A percentile compares a stretch with the other conserved stretches of the same genome.
Conservation (phyloP, 2,888 invertebrate genomes). For the Chloromyia formosa region DNA sequence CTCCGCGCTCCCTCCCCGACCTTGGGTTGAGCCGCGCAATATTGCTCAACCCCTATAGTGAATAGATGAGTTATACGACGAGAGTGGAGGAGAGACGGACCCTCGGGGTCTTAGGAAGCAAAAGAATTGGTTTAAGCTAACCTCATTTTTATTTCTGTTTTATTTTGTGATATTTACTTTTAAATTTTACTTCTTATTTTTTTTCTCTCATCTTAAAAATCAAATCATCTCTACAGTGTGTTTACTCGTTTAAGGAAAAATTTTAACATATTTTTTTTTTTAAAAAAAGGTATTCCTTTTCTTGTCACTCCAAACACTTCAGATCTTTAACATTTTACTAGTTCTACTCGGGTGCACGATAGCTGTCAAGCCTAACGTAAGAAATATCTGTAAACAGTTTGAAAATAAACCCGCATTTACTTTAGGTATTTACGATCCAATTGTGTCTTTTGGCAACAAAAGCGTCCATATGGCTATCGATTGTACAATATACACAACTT, state of each 20-base stretch:
- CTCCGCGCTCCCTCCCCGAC: no score
- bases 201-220: not conserved
- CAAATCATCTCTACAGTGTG: not conserved
- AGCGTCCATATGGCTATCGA: not conserved
- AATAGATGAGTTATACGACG: no score
- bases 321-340: not conserved
- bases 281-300: not conserved
- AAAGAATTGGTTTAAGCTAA: no score
- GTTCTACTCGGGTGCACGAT: not conserved
- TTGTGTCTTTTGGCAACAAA: slow-evolving; percentile 2
- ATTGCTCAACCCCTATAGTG: no score
- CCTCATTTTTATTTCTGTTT: no score
- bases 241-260: not conserved
- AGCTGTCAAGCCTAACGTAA: no score
- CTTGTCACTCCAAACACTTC: not conserved
- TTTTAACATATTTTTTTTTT: not conserved
- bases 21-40: no score
- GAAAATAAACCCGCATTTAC: not conserved
- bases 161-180: no score
- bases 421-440: not conserved
- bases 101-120: no score
- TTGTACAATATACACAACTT: no score
- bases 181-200: not conserved
- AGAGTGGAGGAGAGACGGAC: no score
- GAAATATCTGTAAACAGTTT: no score